These are phyloP conservation scores for Leptopilina syphax DNA, from an alignment of 2,888 invertebrate genomes.

Conservation along the genomic window DNA sequence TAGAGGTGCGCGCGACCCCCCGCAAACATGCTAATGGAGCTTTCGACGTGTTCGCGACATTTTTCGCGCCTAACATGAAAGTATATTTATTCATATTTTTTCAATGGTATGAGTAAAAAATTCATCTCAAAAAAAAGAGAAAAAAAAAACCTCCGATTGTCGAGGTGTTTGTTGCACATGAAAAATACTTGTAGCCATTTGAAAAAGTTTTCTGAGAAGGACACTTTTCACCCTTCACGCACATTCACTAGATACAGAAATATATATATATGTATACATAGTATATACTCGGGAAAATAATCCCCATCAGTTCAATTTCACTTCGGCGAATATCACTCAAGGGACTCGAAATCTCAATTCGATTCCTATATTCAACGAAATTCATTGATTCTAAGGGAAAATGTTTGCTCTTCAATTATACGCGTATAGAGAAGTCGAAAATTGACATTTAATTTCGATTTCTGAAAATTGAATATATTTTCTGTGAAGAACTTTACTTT, in stretches of 20 bases:
- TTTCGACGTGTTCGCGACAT: constrained; percentile 58
- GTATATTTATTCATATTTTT: constrained; percentile 45
- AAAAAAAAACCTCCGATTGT: constrained; percentile 35
- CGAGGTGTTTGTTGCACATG: constrained; percentile 49
- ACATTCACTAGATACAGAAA: constrained; percentile 26
- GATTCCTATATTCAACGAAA: neutral
- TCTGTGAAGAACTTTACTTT: neutral
- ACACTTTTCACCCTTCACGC: constrained; percentile 57
- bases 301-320: constrained; percentile 40
- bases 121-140: constrained; percentile 51
- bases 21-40: constrained; percentile 75
- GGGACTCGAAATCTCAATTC: constrained; percentile 18
- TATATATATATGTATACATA: too few relatives aligned
- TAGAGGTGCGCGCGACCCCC: constrained; percentile 67
- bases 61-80: constrained; percentile 58
- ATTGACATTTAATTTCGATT: neutral
- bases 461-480: neutral
- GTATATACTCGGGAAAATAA: constrained; percentile 46
- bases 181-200: constrained; percentile 58
- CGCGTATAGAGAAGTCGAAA: neutral
- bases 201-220: constrained; percentile 59
- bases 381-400: neutral
- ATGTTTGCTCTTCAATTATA: constrained; percentile 25
- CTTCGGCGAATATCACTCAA: constrained; percentile 9
- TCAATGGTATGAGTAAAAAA: constrained; percentile 48